Base-by-base conservation (phyloP, 2,797 vertebrate species). In the Enteromius fasciolatus region DNA sequence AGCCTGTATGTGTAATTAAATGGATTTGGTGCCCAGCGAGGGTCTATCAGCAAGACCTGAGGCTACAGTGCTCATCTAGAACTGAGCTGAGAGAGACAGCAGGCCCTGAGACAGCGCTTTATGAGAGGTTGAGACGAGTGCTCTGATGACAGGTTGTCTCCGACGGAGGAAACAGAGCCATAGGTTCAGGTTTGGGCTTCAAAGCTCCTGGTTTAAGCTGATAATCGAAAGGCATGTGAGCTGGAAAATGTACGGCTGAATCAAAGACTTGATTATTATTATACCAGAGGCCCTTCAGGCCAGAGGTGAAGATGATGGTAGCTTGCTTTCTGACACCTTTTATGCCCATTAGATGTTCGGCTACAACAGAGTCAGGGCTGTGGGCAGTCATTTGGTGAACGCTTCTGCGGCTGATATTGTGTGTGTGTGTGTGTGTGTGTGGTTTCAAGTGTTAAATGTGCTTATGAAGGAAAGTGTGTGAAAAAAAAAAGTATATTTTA, bases 21-120 rank as follows among this genome's bases (percentile, higher is more conserved):
- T 89, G 87, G 23, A 84, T 88, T 87, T 90, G 87, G 88, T 83
- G 87, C 88, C 83, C 86, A 72, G 86, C 82, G 89, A 84, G 86
- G 84, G 83, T 87, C 89, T 90, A 89, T 91, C 86, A 87, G 41
- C 46, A 68, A 31, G 75, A 91, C 92, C 92, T 87, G 78, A 89
- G 93, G 93, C 92, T 50, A 89, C 82, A 46, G 23, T 36, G 80
- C 79, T 90, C 86, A 90, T 70, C 15, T 31, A 75, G 33, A 46
- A 88, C 84, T 87, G 78, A 88, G 90, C 89, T 89, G 67, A 85
- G 89, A 91, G 91, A 93, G 92, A 93, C 92, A 90, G 87, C 76
- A 87, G 85, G 87, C 85, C 92, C 92, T 92, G 91, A 94, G 90
- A 90, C 92, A 92, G 93, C 91, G 92, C 80, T 93, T 93, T 92